These are phyloP conservation scores for Drosophila aff. DNA, from an alignment of 1,140 invertebrate genomes.

Conservation along the genomic window DNA sequence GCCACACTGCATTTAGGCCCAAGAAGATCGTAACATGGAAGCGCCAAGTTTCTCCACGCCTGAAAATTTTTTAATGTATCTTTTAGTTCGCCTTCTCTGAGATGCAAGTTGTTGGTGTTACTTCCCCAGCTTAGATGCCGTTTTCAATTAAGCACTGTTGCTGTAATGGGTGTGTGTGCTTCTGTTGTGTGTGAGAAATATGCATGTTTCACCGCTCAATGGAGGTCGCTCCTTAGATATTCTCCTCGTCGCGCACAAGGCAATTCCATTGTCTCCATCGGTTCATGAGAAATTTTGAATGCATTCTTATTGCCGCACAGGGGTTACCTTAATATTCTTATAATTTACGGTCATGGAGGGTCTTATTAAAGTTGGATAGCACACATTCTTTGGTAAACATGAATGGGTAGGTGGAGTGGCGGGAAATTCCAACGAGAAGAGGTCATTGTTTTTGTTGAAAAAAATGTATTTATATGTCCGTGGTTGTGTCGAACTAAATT, in stretches of 20 bases:
- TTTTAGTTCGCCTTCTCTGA: conserved; percentile 38
- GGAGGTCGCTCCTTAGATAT: conserved; percentile 51
- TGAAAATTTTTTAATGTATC: conserved; percentile 53
- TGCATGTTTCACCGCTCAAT: conserved; percentile 53
- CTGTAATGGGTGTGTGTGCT: conserved; percentile 37
- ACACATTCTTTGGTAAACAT: conserved; percentile 31
- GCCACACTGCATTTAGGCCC: conserved; percentile 44
- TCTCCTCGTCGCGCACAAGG: conserved; percentile 30
- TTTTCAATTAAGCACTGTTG: conserved; percentile 55
- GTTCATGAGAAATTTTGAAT: conserved; percentile 37
- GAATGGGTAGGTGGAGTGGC: conserved; percentile 2
- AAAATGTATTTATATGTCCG: not conserved
- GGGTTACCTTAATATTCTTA: conserved; percentile 40
- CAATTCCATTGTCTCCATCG: conserved; percentile 38
- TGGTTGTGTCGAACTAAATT: not conserved
- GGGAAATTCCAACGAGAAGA: conserved; percentile 10
- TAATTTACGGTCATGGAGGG: conserved; percentile 30
- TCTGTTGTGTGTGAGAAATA: conserved; percentile 42
- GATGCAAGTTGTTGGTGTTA: conserved; percentile 21
- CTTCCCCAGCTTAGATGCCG: conserved; percentile 40
- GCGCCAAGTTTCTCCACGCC: conserved; percentile 72
- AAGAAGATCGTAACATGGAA: conserved; percentile 64
- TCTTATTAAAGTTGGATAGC: conserved; percentile 23
- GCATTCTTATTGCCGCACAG: conserved; percentile 29
- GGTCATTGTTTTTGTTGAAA: not conserved